Conservation (phyloP, 2,797 vertebrate genomes). For the Tokudaia muenninki region DNA sequence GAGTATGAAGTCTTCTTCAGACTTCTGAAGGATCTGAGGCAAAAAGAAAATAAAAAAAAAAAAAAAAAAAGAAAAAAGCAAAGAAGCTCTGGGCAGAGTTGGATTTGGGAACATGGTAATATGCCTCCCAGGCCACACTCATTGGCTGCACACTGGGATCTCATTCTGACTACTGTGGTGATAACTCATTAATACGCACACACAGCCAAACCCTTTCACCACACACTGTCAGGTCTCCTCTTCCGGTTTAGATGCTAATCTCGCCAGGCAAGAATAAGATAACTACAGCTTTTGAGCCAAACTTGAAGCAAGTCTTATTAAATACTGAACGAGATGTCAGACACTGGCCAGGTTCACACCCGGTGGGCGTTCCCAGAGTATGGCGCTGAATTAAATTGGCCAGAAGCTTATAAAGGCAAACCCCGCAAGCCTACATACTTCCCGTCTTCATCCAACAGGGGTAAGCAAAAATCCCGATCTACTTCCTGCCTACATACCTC, state of each 20-base stretch:
- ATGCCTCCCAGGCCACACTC: background rate
- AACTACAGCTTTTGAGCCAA: background rate
- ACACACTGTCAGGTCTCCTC: background rate
- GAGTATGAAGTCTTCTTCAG: background rate
- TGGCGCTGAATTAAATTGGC: background rate
- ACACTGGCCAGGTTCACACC: background rate
- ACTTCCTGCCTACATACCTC: background rate
- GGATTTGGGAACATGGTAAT: background rate
- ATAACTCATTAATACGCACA: background rate
- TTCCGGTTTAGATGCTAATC: background rate
- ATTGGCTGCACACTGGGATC: background rate
- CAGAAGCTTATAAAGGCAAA: background rate
- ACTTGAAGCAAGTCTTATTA: background rate
- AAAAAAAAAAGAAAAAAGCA: fast-evolving
- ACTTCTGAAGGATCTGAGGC: background rate
- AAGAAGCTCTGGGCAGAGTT: background rate
- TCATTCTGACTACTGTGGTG: background rate
- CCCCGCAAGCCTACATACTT: background rate
- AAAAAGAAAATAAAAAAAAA: background rate
- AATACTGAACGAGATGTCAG: background rate
- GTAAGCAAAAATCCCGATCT: background rate
- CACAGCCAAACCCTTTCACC: background rate
- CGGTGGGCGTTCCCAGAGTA: background rate
- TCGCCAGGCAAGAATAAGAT: background rate
- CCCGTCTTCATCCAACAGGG: background rate